Base-by-base conservation (phyloP, 2,797 vertebrate genomes). In the Etheostoma nigrum region DNA sequence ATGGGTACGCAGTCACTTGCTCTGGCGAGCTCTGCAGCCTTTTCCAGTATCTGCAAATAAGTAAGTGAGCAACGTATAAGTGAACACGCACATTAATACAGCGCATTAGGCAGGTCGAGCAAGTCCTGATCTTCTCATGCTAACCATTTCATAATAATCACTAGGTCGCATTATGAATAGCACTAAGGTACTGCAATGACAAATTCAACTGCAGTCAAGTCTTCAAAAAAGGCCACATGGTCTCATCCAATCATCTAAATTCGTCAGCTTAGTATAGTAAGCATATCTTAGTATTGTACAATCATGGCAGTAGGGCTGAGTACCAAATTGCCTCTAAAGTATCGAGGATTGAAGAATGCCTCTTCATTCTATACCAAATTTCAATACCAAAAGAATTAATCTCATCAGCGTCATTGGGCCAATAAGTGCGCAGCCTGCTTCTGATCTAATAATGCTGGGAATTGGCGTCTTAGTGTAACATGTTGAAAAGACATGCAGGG, bases 21-120 rank as follows among this genome's bases (percentile, higher is more conserved):
- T 76, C 92, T 73, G 81, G 93, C 96, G 57, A 99, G 97, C 82
- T 99, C 96, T 81, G 98, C 97, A 85, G 98, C 98, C 88, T 99
- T 99, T 92, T 99, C 98, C 93, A 99, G 95, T 91, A 99, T 99
- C 98, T 99, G 94, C 59, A 84, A 54, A 64, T 13, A 55, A 30
- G 14, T 16, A 30, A 76, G 36, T 1, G 16, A 73, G 54, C 0
- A 4, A 11, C 1, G 13, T 27, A 25, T 75, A 64, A 88, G 53
- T 30, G 44, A 72, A 72, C 25, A 74, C 16, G 66, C 30, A 47
- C 63, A 42, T 12, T 15, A 49, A 85, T 21, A 59, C 30, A 51
- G 74, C 1, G 66, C 71, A 82, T 86, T 76, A 86, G 76, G 51
- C 42, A 77, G 67, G 62, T 75, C 1, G 45, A 74, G 83, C 79